Conservation (phyloP, 1,140 invertebrate species). For the Anastatus disparis region DNA sequence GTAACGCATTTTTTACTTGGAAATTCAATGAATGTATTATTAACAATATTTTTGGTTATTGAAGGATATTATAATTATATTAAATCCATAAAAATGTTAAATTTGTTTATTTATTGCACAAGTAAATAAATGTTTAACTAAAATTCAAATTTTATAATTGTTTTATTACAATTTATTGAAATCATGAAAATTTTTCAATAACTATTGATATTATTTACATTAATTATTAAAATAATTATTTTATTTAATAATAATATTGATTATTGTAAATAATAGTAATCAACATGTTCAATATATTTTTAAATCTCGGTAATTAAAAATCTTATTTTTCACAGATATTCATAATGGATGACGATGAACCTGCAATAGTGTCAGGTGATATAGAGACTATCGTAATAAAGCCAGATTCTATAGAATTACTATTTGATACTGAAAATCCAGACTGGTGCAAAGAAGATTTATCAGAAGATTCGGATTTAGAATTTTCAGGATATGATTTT, state of each 20-base stretch:
- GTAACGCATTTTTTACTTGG: slow-evolving; percentile 7
- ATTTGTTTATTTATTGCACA: no score
- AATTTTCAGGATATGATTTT: slow-evolving; percentile 7
- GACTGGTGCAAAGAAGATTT: slow-evolving; percentile 12
- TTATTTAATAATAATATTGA: not conserved
- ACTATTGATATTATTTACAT: no score
- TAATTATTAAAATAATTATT: no score
- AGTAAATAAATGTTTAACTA: no score
- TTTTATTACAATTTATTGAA: no score
- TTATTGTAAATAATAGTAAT: not conserved
- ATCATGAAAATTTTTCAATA: no score
- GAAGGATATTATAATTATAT: no score
- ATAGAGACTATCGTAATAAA: slow-evolving; percentile 43
- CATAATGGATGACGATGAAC: slow-evolving; percentile 40
- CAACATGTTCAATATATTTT: not conserved
- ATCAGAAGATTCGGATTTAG: slow-evolving; percentile 10
- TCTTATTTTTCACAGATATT: slow-evolving; percentile 16
- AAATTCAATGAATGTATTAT: no score
- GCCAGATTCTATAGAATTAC: slow-evolving; percentile 37
- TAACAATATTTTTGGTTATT: no score
- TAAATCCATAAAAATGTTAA: no score
- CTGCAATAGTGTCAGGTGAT: slow-evolving; percentile 37
- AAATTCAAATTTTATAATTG: no score
- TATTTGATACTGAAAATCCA: slow-evolving; percentile 30
- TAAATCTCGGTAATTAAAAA: not conserved